Base-by-base conservation (phyloP, 2,113 vertebrate species). In the Lanius ludovicianus region DNA sequence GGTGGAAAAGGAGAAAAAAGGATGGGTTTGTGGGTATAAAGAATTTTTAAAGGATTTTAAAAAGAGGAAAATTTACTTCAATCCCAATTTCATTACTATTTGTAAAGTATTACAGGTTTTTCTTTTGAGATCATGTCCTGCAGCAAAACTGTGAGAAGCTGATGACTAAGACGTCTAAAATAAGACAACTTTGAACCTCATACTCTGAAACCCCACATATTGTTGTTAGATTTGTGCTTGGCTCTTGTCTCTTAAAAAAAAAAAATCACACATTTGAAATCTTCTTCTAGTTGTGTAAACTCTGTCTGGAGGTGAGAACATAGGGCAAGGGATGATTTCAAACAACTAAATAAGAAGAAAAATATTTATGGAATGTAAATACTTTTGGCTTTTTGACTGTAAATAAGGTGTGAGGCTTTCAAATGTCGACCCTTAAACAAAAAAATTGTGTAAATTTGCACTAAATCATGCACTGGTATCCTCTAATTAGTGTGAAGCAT, bases 331-430 rank as follows among this genome's bases (percentile, higher is more conserved):
- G 1, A 92, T 55, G 42, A 65, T 86, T 92, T 92, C 59, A 86
- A 93, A 86, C 41, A 86, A 59, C 47, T 77, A 83, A 92, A 65
- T 41, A 59, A 52, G 50, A 95, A 80, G 24, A 67, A 86, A 95
- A 95, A 77, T 79, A 95, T 95, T 93, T 94, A 88, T 42, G 62
- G n/a, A 70, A 70, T 55, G 50, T 41, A 76, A 65, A 86, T 20
- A 18, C 23, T 41, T 74, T 42, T 50, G 59, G 46, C 9, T 77
- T 71, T 89, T 62, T 74, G 46, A 50, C 33, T 60, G 21, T 83
- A 95, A 94, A 93, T 92, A 93, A 50, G 74, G 42, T 39, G 15
- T 1, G 1, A 84, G 46, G 28, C 6, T 63, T 94, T 92, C 11
- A 86, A 94, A 96, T 90, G 39, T 77, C 71, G 86, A 68, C 85